Base-by-base conservation (phyloP, 1,140 invertebrate species). In the Lethrus apterus region DNA sequence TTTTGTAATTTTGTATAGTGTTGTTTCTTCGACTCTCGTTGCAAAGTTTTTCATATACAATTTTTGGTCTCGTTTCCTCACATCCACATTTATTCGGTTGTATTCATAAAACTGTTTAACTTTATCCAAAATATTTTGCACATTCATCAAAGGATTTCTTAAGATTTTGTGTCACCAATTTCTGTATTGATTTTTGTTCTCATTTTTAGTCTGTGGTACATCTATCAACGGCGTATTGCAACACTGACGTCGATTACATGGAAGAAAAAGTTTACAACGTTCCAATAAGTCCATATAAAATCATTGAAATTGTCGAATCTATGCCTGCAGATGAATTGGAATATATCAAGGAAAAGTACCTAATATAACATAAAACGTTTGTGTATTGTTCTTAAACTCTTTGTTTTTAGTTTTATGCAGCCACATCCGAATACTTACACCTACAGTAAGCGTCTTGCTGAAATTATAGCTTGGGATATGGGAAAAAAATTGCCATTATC, bases 391-490 rank as follows among this genome's bases (percentile, higher is more conserved):
- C 7, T 2, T 40, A 11, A 40, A 40, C 20, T 40, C 18, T 20
- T 20, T 21, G 7, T 11, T 8, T 40, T 19, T 24, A 40, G 36
- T 7, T 20, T 40, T 2, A 67, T 91, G 3, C 77, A 74, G 29
- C 73, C 74, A 2, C 71, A 86, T 42, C 89, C 89, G 2, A 93
- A 93, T 54, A 90, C 88, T 0, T 93, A 93, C 46, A 89, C 84
- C 0, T 91, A 88, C 56, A 83, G 85, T 0, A 93, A 93, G 66
- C 78, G 81, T 29, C 59, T 93, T 47, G 84, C 86, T 0, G 89
- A 93, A 58, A 75, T 83, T 49, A 75, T 89, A 9, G 67, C 88
- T 0, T 73, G 74, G 14, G 83, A 89, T 55, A 78, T 86, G 50
- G 74, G 71, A 10, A 63, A 69, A 32, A 59, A 67, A 19, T 58